Conservation (phyloP, 2,888 invertebrate genomes). For the Napeogenes sylphis region DNA sequence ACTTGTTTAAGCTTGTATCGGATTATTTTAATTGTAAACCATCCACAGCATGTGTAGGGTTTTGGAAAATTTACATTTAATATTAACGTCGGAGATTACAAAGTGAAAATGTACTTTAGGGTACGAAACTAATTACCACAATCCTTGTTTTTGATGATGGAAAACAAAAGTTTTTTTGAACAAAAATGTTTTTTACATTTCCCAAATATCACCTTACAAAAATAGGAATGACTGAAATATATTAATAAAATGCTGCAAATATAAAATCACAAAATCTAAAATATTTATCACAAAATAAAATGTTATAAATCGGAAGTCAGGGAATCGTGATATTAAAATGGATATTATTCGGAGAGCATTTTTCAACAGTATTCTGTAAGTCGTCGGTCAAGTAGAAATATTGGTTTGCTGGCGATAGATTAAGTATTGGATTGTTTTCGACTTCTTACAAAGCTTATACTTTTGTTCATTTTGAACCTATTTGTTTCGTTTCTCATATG, state of each 20-base stretch:
- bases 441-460: too few relatives aligned
- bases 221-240: background rate
- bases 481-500: background rate
- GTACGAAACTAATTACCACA: too few relatives aligned
- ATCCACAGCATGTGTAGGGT: conserved; percentile 18
- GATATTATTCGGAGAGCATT: conserved; percentile 18
- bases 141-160: too few relatives aligned
- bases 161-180: too few relatives aligned
- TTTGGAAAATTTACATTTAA: conserved; percentile 8
- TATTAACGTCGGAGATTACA: conserved; percentile 7
- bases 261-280: background rate
- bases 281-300: conserved; percentile 13
- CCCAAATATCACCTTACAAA: background rate
- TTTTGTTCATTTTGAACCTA: too few relatives aligned
- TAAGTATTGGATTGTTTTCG: background rate
- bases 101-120: background rate
- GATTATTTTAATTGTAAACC: conserved; percentile 21
- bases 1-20: conserved; percentile 13
- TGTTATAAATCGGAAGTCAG: conserved; percentile 20
- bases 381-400: conserved; percentile 19
- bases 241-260: conserved; percentile 6
- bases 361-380: conserved; percentile 20
- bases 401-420: conserved; percentile 3
- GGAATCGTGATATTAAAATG: conserved; percentile 17
- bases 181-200: too few relatives aligned